A percentile compares a stretch with the other conserved stretches of the same genome.
phyloP scores from a whole-genome alignment of 23 tunicate species.

The Botrylloides violaceus region DNA sequence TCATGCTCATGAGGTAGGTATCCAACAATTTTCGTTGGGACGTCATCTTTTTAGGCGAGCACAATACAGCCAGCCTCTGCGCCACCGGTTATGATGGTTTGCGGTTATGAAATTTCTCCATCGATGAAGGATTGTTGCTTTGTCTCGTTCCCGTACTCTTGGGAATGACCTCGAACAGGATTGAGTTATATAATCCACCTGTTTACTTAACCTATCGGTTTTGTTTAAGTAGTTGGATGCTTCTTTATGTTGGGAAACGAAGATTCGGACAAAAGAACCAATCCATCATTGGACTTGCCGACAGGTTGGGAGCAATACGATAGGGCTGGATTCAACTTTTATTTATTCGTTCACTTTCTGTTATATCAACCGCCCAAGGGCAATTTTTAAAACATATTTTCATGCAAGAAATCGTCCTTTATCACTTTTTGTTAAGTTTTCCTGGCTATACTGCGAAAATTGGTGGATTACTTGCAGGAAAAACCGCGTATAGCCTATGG shows the following conservation, averaged over 20 bases:
- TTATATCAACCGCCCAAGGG: neutral
- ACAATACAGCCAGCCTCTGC: too few relatives aligned
- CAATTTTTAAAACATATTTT: too few relatives aligned
- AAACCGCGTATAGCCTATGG: too few relatives aligned
- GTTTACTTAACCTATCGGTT: conserved; percentile 2
- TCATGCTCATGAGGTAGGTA: too few relatives aligned
- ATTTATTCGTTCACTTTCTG: neutral
- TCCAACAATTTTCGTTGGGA: too few relatives aligned
- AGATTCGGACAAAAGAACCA: neutral
- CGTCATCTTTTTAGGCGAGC: too few relatives aligned
- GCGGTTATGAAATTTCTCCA: too few relatives aligned
- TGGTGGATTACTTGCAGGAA: too few relatives aligned
- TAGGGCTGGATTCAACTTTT: neutral
- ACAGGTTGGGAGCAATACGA: neutral
- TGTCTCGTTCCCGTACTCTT: neutral
- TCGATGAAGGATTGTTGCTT: neutral
- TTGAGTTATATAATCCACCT: neutral
- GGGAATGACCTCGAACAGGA: neutral
- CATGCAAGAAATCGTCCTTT: too few relatives aligned
- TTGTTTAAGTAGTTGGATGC: neutral
- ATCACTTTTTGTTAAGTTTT: too few relatives aligned
- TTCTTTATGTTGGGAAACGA: neutral
- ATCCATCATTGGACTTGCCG: neutral
- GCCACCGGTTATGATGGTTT: too few relatives aligned
- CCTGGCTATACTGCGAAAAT: too few relatives aligned